These are phyloP conservation scores for Tragelaphus oryx DNA, from an alignment of 2,797 vertebrate genomes.

Conservation along the genomic window DNA sequence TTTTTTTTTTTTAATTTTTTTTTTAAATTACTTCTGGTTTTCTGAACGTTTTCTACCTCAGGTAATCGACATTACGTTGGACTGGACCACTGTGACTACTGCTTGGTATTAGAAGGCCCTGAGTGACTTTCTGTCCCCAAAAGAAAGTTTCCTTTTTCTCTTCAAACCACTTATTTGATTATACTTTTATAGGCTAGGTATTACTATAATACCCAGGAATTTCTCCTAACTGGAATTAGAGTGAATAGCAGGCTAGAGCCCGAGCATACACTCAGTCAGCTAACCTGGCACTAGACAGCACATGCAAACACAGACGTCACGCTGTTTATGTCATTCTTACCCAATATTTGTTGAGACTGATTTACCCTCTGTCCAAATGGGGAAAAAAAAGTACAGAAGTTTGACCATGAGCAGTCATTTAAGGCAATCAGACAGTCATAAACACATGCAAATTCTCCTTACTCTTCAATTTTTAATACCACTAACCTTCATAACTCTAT, in stretches of 20 bases:
- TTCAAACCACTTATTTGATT: conserved; percentile 15
- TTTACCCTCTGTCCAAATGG: not conserved
- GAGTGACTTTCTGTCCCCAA: conserved; percentile 4
- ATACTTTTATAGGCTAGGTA: conserved; percentile 23
- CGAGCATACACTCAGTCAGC: not conserved
- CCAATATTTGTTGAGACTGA: conserved; percentile 24
- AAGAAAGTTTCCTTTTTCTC: not conserved
- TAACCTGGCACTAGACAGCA: not conserved
- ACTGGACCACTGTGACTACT: conserved; percentile 12
- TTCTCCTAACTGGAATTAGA: conserved; percentile 43
- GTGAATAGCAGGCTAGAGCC: not conserved
- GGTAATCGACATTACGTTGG: conserved; percentile 47
- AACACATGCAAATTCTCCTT: conserved; percentile 38
- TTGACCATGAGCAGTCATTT: conserved; percentile 12
- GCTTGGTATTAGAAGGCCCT: not conserved
- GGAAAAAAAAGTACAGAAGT: not conserved
- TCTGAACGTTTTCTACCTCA: conserved; percentile 19
- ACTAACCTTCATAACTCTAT: not conserved
- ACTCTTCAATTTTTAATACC: conserved; percentile 2
- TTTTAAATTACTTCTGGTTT: conserved; percentile 27
- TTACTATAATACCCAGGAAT: conserved; percentile 43
- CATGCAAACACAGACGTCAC: conserved; percentile 29
- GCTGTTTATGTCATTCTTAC: not conserved
- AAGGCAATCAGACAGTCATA: conserved; percentile 38
- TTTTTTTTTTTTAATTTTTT: not conserved